Evolutionary conservation across 2,888 invertebrate genomes (phyloP).

Genomic region (Microdon myrmicae): DNA sequence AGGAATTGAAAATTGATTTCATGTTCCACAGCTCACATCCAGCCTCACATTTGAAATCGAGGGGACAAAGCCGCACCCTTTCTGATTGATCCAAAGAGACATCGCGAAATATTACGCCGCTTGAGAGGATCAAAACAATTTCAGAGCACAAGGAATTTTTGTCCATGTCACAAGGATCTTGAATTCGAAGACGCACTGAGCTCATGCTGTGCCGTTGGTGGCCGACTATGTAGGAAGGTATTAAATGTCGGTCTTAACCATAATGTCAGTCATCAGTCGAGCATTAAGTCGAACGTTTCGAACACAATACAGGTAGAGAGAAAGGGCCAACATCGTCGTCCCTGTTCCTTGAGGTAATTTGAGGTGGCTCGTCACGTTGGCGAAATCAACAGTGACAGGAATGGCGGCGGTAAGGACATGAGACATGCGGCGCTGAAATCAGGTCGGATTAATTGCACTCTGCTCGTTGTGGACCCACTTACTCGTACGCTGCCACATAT

Average conservation of each 20-base stretch:
- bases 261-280: constrained; percentile 34
- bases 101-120: constrained; percentile 1
- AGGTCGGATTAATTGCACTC: constrained; percentile 41
- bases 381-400: constrained; percentile 18
- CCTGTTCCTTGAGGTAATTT: constrained; percentile 35
- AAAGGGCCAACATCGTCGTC: constrained; percentile 23
- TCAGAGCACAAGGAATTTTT: constrained; percentile 1
- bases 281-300: constrained; percentile 7
- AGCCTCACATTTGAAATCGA: constrained; percentile 20
- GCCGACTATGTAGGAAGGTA: constrained; percentile 34
- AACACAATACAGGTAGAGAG: constrained; percentile 18
- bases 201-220: constrained; percentile 13
- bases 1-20: constrained; percentile 18
- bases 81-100: constrained; percentile 1
- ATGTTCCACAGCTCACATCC: constrained; percentile 4
- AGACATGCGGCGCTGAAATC: constrained; percentile 18
- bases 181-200: background rate
- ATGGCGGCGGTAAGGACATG: constrained; percentile 12
- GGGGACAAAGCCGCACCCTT: constrained; percentile 9
- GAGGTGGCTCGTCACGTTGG: constrained; percentile 42
- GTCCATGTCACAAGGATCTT: background rate
- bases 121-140: constrained; percentile 20
- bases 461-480: constrained; percentile 3
- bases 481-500: too few relatives aligned
- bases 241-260: constrained; percentile 41